A percentile compares a stretch with the other conserved stretches of the same genome.
phyloP scores from a whole-genome alignment of 2,113 vertebrate species.

The Corythaixoides concolor region DNA sequence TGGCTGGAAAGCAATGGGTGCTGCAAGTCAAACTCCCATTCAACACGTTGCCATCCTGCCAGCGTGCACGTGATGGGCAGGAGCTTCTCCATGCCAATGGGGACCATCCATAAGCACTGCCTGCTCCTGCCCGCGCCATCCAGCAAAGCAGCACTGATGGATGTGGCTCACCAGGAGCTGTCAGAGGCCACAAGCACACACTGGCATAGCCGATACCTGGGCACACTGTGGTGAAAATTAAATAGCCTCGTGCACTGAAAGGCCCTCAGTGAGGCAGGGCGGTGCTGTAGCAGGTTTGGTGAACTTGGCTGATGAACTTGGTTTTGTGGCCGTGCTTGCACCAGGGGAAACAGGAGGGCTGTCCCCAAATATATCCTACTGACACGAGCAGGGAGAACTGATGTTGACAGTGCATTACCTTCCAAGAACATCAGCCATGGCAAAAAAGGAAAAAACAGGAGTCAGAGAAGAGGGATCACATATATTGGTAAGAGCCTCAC shows the following conservation, averaged over 20 bases:
- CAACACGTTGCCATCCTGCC: background rate
- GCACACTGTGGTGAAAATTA: background rate
- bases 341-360: background rate
- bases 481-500: background rate
- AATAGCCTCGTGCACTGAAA: background rate
- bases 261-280: background rate
- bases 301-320: background rate
- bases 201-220: background rate
- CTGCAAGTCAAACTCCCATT: background rate
- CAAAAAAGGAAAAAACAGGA: background rate
- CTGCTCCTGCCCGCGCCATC: background rate
- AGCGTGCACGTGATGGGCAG: background rate
- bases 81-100: background rate
- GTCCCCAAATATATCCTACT: no score
- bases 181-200: background rate
- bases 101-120: background rate
- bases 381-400: background rate
- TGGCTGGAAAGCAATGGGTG: background rate
- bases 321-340: background rate
- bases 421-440: background rate
- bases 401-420: background rate
- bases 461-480: background rate
- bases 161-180: rapidly evolving
- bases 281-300: background rate
- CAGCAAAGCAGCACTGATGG: background rate